A percentile compares a stretch with the other conserved stretches of the same genome.
phyloP scores from a whole-genome alignment of 2,888 invertebrate species.

The Heteromurus nitidus region DNA sequence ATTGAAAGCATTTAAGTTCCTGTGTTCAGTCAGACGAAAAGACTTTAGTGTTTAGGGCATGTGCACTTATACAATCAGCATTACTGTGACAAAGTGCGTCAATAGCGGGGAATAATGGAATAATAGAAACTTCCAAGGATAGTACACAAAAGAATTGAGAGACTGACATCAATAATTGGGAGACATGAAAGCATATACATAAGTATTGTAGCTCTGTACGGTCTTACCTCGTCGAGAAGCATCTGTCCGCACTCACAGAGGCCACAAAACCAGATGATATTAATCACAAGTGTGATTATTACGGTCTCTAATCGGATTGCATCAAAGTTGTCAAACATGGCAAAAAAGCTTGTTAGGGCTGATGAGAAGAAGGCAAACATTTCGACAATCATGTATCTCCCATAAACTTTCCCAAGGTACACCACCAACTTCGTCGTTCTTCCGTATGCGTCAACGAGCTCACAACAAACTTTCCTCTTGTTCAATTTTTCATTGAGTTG shows the following conservation, averaged over 20 bases:
- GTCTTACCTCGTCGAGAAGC: slow-evolving; percentile 40
- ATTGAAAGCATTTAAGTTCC: slow-evolving; percentile 15
- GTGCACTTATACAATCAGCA: too few relatives aligned
- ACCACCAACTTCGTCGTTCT: slow-evolving; percentile 5
- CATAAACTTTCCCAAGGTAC: slow-evolving; percentile 44
- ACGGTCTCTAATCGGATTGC: slow-evolving; percentile 29
- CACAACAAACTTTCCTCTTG: slow-evolving; percentile 9
- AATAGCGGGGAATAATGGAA: too few relatives aligned
- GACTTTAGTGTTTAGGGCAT: too few relatives aligned
- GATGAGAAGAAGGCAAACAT: slow-evolving; percentile 48
- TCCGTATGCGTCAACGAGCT: slow-evolving; percentile 27
- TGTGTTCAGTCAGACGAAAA: too few relatives aligned
- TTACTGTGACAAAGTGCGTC: too few relatives aligned
- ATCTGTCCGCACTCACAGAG: slow-evolving; percentile 50
- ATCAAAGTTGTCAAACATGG: slow-evolving; percentile 39
- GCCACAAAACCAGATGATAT: slow-evolving; percentile 40
- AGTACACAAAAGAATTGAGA: too few relatives aligned
- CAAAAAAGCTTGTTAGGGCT: slow-evolving; percentile 49
- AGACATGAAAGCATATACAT: neutral
- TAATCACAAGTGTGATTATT: slow-evolving; percentile 48
- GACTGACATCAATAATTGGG: neutral
- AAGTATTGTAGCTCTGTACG: neutral
- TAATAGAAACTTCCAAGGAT: too few relatives aligned
- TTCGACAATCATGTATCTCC: slow-evolving; percentile 51
- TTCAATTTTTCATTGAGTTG: slow-evolving; percentile 17